Base-by-base conservation (phyloP, 2,113 vertebrate genomes). In the Dolichotis patagonum region DNA sequence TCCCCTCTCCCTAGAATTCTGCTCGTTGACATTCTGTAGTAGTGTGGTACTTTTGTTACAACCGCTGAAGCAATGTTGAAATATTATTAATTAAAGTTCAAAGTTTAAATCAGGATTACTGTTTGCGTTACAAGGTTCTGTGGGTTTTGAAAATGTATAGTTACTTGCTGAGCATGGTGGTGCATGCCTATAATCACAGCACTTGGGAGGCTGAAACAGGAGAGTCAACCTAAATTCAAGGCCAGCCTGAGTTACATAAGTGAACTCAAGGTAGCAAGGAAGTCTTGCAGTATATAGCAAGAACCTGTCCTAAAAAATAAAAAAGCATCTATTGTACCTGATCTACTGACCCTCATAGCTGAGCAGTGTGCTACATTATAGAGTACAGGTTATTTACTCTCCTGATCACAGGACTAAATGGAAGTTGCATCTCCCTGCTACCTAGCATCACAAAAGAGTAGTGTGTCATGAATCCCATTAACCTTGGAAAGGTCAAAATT, bases 21-120 rank as follows among this genome's bases (percentile, higher is more conserved):
- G n/a, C 24, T 63, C 83, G 67, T 63, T 91, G 91, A 52, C 49
- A 91, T 88, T 91, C 83, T 94, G 30, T 80, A 80, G 69, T 63
- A 58, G 43, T 69, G 63, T 67, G 17, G 56, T 83, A 67, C 3
- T 30, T 73, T 60, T 95, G 73, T 73, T 90, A 43, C 14, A 93
- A 88, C 22, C 26, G 71, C 38, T 43, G 71, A 75, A 75, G 9
- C 71, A 75, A 1, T 26, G 41, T 28, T 19, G 67, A 20, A 38
- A n/a, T 71, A n/a, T 69, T n/a, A 56, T 56, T 56, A 56, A 86
- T 85, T 82, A 49, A 82, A 91, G 46, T 85, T 38, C 38, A n/a
- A 41, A 10, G 52, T 65, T 89, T 83, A 90, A 20, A 71, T 22
- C n/a, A 43, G 13, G 14, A 16, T 65, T 67, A 35, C 13, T 88